Base-by-base conservation (phyloP, 2,888 invertebrate species). In the Furcula furcula region DNA sequence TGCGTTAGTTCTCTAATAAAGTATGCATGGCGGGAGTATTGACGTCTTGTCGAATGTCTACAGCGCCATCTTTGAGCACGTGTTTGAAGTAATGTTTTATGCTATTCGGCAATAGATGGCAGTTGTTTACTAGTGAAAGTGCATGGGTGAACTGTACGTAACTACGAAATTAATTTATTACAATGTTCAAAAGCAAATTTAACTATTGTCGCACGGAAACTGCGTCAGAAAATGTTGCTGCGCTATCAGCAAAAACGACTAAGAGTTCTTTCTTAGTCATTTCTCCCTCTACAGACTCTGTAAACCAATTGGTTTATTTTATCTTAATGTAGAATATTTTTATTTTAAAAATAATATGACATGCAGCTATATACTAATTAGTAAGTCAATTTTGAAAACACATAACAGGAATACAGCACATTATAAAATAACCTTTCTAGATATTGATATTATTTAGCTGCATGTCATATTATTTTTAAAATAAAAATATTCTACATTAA, bases 11-110 rank as follows among this genome's bases (percentile, higher is more conserved):
- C 34, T 32, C 34, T 48, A 55, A 80, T 85, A 74, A 86, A 85
- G 63, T 76, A 85, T 85, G 78, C 79, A 85, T 74, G 67, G 38
- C 20, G 34, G 37, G 51, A 51, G 73, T 82, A 84, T 84, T 75
- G 84, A 84, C 76, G 79, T 55, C 61, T 55, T 47, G 51, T 39
- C 55, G 46, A 60, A 64, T 60, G 59, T 35, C 39, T 30, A 56
- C 32, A 65, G 60, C 73, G 83, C 74, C 76, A 79, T 76, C 86
- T 84, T 43, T 58, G 36, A 46, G 39, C 15, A 15, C 28, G 9
- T 15, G 11, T 27, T 4, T 16, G 40, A 42, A 46, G 36, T 37
- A 34, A 18, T 44, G 45, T 43, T 62, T 4, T 32, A 4, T 6
- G 53, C 66, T 67, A 68, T 49, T 69, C 42, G 40, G 16, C 56